Conservation (phyloP, 2,888 invertebrate species). For the Leptopilina myrica region DNA sequence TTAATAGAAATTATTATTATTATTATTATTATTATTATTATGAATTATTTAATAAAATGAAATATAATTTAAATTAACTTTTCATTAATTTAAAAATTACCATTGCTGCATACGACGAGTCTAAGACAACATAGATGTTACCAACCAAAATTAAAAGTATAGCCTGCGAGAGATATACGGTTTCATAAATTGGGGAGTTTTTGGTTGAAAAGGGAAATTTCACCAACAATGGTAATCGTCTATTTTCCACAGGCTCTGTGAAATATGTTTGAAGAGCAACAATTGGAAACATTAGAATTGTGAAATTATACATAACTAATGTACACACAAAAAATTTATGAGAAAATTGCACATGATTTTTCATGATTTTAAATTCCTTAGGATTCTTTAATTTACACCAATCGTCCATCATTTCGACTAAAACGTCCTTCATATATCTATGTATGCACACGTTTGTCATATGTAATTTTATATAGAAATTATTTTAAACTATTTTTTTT, state of each 20-base stretch:
- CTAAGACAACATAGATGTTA: background rate
- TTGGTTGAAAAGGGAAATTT: constrained; percentile 1
- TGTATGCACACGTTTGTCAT: no score
- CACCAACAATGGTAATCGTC: constrained; percentile 1
- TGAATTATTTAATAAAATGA: no score
- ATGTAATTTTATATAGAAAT: no score
- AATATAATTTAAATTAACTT: no score
- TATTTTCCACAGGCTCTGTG: constrained; percentile 5
- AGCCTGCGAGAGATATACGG: background rate
- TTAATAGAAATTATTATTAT: background rate
- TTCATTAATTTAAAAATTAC: background rate
- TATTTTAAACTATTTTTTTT: no score
- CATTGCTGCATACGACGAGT: background rate
- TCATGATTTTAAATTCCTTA: background rate
- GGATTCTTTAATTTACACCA: background rate
- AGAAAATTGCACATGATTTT: constrained; percentile 7
- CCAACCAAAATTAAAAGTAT: background rate
- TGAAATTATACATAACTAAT: constrained; percentile 2
- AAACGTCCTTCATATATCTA: constrained; percentile 6
- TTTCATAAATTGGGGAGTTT: constrained; percentile 4
- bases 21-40: no score
- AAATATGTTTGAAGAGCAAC: background rate
- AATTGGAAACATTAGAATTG: background rate
- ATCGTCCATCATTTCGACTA: constrained; percentile 3
- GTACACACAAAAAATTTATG: constrained; percentile 9